Evolutionary conservation across 2,797 vertebrate species (phyloP).

Genomic region (Bovichtus diacanthus): DNA sequence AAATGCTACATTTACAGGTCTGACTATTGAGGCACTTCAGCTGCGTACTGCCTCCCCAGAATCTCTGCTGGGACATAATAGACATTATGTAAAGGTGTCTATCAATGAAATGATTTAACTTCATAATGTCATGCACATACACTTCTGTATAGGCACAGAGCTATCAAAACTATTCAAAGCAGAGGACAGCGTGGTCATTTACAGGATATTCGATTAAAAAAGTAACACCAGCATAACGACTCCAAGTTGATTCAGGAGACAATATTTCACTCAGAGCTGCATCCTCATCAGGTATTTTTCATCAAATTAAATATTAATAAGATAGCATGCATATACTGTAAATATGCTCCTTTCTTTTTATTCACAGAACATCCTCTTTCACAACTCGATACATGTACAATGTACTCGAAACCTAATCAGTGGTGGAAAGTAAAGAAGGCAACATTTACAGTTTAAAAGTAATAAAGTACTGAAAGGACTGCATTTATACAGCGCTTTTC

Average conservation of each 20-base stretch:
- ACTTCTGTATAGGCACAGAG: not conserved
- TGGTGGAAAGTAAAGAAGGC: too few species aligned
- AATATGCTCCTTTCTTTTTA: not conserved
- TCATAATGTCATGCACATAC: not conserved
- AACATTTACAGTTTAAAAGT: not conserved
- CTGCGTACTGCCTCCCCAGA: not conserved
- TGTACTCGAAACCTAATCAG: too few species aligned
- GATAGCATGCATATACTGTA: not conserved
- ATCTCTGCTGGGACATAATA: not conserved
- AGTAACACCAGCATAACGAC: not conserved
- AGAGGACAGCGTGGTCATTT: not conserved
- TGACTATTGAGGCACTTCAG: not conserved
- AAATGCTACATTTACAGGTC: conserved; percentile 7
- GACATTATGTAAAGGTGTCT: not conserved
- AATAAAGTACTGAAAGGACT: not conserved
- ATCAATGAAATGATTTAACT: not conserved
- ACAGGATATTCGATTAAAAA: not conserved
- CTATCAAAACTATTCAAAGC: not conserved
- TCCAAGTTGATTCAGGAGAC: not conserved
- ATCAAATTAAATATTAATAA: too few species aligned
- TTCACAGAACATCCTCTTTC: not conserved
- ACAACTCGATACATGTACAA: not conserved
- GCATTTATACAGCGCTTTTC: too few species aligned
- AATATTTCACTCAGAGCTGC: not conserved
- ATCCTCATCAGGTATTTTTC: not conserved